Conservation (phyloP, 2,888 invertebrate genomes). For the Erebia palarica region DNA sequence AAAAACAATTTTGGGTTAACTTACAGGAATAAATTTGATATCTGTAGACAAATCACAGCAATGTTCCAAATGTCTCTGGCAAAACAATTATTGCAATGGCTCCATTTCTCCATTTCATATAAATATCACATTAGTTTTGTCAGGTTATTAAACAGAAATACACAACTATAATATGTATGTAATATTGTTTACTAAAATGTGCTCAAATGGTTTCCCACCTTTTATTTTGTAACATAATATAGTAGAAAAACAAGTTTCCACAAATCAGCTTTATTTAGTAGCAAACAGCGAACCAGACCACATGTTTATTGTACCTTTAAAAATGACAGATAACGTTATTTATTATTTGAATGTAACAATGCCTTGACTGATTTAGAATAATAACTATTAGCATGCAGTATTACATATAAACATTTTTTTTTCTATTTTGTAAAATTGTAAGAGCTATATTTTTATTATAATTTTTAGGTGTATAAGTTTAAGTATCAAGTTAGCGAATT, state of each 20-base stretch:
- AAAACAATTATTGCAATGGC: background rate
- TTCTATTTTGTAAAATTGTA: slow-evolving; percentile 69
- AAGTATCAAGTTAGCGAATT: slow-evolving; percentile 57
- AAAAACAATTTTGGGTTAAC: slow-evolving; percentile 14
- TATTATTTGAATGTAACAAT: slow-evolving; percentile 64
- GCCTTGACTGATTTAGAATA: slow-evolving; percentile 79
- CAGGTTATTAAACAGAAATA: background rate
- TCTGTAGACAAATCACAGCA: background rate
- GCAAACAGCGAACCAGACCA: slow-evolving; percentile 50
- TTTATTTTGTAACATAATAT: slow-evolving; percentile 54
- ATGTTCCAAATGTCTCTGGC: background rate
- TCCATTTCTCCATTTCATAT: background rate
- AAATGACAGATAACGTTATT: slow-evolving; percentile 52
- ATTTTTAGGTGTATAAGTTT: slow-evolving; percentile 58
- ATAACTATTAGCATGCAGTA: slow-evolving; percentile 73
- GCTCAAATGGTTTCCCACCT: slow-evolving; percentile 60
- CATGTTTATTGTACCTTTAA: slow-evolving; percentile 49
- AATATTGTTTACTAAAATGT: slow-evolving; percentile 46
- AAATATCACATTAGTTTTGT: background rate
- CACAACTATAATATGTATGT: background rate
- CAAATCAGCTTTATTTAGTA: slow-evolving; percentile 53
- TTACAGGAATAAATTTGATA: background rate
- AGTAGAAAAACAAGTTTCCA: slow-evolving; percentile 51
- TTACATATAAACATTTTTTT: slow-evolving; percentile 73
- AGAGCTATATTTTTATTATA: slow-evolving; percentile 76